phyloP scores from a whole-genome alignment of 2,888 invertebrate genomes.

The Dexiosoma caninum region DNA sequence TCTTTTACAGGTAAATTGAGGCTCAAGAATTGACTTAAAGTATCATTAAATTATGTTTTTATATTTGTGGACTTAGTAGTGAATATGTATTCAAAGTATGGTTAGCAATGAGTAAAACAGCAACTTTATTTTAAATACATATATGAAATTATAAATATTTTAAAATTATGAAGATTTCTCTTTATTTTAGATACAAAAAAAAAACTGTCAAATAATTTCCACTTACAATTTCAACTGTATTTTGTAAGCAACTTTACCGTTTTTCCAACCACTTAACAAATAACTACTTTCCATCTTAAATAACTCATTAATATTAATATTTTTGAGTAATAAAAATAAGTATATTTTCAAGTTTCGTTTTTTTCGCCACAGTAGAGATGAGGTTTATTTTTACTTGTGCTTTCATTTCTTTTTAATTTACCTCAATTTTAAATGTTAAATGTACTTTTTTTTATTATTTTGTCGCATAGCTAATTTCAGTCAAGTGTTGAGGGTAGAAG shows the following conservation, averaged over 20 bases:
- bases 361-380: neutral
- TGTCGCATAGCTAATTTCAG: constrained; percentile 45
- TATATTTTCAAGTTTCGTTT: constrained; percentile 8
- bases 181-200: neutral
- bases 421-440: constrained; percentile 34
- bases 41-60: too few species aligned
- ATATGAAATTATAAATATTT: too few species aligned
- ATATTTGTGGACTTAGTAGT: too few species aligned
- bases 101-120: too few species aligned
- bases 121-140: too few species aligned
- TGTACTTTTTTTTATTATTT: neutral
- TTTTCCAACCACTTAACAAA: constrained; percentile 52
- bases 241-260: neutral
- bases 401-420: constrained; percentile 46
- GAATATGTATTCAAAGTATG: too few species aligned
- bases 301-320: constrained; percentile 58
- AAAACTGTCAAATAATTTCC: neutral
- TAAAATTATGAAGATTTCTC: too few species aligned
- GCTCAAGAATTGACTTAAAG: too few species aligned
- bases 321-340: neutral
- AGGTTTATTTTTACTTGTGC: neutral
- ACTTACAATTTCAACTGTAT: neutral
- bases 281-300: constrained; percentile 34
- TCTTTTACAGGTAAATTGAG: too few species aligned
- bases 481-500: constrained; percentile 44